Conservation (phyloP, 1,140 invertebrate genomes). For the Neoseiulus cucumeris region DNA sequence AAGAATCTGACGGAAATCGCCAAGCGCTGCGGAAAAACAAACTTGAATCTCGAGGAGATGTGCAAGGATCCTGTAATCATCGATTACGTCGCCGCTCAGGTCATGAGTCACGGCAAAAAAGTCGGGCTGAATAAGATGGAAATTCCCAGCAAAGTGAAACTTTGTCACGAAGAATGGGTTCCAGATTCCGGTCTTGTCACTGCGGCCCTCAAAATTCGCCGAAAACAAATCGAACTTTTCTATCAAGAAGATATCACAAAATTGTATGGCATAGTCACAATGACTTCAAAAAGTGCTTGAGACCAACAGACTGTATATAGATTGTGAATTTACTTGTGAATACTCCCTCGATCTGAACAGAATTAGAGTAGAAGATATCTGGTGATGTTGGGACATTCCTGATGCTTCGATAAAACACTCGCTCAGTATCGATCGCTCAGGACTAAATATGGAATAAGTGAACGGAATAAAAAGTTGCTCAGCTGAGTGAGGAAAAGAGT, state of each 20-base stretch:
- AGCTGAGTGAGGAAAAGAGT: too few relatives aligned
- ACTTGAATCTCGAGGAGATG: conserved; percentile 44
- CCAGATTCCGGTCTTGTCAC: neutral
- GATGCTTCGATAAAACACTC: too few relatives aligned
- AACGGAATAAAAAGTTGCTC: too few relatives aligned
- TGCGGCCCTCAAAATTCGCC: neutral
- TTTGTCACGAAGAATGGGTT: conserved; percentile 19
- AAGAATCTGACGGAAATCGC: conserved; percentile 42
- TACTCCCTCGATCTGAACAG: too few relatives aligned
- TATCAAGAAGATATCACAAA: conserved; percentile 18
- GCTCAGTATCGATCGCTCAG: too few relatives aligned
- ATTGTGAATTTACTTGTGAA: too few relatives aligned
- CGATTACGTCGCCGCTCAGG: conserved; percentile 51
- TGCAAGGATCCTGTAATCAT: conserved; percentile 49
- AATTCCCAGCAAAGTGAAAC: conserved; percentile 19
- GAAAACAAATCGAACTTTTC: conserved; percentile 17
- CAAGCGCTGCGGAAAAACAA: conserved; percentile 36
- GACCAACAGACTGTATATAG: neutral
- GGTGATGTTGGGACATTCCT: too few relatives aligned
- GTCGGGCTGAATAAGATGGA: conserved; percentile 22
- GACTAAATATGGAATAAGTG: too few relatives aligned
- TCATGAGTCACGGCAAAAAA: conserved; percentile 58
- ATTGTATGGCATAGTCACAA: conserved; percentile 14
- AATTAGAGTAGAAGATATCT: too few relatives aligned
- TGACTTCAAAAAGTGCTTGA: neutral